phyloP scores from a whole-genome alignment of 2,113 vertebrate genomes.

The Mormyrus iriodes region DNA sequence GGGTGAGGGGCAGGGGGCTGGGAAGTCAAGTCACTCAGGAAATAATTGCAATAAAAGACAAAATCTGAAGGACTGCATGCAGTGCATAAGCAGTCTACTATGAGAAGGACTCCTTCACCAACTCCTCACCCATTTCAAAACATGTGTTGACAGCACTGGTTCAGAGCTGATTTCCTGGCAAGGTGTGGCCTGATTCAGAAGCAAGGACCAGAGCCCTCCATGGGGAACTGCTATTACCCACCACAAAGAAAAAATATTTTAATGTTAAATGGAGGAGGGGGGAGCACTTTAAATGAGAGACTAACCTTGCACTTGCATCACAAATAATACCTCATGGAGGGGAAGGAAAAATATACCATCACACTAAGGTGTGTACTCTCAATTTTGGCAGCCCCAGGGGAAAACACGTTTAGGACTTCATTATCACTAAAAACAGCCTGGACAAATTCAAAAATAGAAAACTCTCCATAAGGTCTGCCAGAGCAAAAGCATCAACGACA shows the following conservation, averaged over 20 bases:
- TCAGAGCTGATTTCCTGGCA: neutral
- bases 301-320: neutral
- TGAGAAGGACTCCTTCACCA: neutral
- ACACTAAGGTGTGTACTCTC: neutral
- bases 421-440: neutral
- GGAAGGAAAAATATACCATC: neutral
- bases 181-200: neutral
- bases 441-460: neutral
- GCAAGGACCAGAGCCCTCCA: neutral
- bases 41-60: neutral
- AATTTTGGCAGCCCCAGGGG: neutral
- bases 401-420: neutral
- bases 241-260: neutral
- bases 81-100: neutral
- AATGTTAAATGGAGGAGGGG: neutral
- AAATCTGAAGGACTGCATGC: neutral
- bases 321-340: neutral
- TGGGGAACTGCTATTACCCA: neutral
- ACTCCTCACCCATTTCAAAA: neutral
- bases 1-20: neutral
- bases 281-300: neutral
- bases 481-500: neutral
- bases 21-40: neutral
- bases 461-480: neutral
- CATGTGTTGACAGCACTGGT: neutral